Evolutionary conservation across 2,797 vertebrate species (phyloP).

Genomic region (Pantherophis alleghaniensis): DNA sequence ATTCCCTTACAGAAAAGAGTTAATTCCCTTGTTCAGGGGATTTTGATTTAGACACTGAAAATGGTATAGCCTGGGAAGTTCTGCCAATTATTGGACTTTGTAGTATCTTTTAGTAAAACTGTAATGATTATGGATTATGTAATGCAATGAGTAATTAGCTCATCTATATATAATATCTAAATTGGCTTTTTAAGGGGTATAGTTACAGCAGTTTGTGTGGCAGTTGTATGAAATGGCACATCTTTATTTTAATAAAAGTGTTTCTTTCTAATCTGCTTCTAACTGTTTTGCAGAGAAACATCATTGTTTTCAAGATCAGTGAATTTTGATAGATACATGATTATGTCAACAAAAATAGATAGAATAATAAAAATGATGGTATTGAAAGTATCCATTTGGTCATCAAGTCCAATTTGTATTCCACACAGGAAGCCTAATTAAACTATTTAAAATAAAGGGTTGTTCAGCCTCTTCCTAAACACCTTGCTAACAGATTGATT

Average conservation of each 20-base stretch:
- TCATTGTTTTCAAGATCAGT: not conserved
- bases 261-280: not conserved
- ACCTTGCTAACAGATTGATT: not conserved
- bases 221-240: not conserved
- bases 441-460: not conserved
- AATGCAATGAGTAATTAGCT: fast-evolving
- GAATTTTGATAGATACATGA: fast-evolving
- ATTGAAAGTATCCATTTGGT: not conserved
- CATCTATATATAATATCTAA: fast-evolving
- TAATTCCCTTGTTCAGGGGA: not conserved
- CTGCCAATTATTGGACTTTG: not conserved
- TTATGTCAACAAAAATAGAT: not conserved
- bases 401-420: not conserved
- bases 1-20: not conserved
- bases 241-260: not conserved
- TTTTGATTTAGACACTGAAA: not conserved
- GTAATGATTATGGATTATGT: fast-evolving
- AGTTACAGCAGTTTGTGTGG: not conserved
- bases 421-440: not conserved
- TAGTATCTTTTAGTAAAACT: fast-evolving
- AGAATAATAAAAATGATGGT: not conserved
- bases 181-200: not conserved
- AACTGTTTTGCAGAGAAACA: conserved; percentile 11
- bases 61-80: not conserved
- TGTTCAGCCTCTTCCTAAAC: not conserved